Conservation (phyloP, 2,797 vertebrate genomes). For the Linurgus olivaceus region DNA sequence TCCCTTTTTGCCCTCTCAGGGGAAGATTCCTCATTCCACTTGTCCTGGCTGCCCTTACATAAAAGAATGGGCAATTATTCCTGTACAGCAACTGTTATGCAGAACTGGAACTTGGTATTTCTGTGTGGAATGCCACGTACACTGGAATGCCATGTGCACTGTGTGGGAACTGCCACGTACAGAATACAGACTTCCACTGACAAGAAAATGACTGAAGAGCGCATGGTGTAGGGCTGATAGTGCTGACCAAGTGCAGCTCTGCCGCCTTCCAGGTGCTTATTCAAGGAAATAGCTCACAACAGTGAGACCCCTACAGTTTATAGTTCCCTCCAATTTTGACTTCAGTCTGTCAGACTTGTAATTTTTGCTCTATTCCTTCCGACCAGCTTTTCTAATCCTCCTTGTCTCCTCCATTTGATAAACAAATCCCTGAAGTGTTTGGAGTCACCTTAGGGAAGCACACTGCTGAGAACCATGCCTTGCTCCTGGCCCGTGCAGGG, state of each 20-base stretch:
- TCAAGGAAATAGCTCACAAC: background rate
- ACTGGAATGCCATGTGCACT: too few relatives aligned
- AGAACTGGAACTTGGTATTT: background rate
- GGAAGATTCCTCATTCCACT: background rate
- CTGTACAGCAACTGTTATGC: background rate
- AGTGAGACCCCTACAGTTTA: background rate
- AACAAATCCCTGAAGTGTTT: background rate
- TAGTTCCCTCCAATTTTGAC: background rate
- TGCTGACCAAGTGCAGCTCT: background rate
- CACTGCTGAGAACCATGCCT: rapidly evolving
- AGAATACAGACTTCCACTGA: background rate
- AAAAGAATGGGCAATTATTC: background rate
- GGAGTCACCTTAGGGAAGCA: rapidly evolving
- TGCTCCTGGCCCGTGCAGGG: background rate
- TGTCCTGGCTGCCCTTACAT: background rate
- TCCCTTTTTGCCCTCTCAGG: background rate
- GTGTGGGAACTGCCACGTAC: background rate
- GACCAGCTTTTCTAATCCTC: background rate
- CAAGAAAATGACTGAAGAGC: background rate
- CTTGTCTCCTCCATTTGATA: background rate
- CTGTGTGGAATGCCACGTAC: background rate
- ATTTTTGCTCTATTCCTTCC: background rate
- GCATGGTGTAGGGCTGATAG: background rate
- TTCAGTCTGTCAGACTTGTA: background rate
- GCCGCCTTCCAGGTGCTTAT: background rate